Conservation (phyloP, 2,888 invertebrate genomes). For the Cerastis rubricosa region DNA sequence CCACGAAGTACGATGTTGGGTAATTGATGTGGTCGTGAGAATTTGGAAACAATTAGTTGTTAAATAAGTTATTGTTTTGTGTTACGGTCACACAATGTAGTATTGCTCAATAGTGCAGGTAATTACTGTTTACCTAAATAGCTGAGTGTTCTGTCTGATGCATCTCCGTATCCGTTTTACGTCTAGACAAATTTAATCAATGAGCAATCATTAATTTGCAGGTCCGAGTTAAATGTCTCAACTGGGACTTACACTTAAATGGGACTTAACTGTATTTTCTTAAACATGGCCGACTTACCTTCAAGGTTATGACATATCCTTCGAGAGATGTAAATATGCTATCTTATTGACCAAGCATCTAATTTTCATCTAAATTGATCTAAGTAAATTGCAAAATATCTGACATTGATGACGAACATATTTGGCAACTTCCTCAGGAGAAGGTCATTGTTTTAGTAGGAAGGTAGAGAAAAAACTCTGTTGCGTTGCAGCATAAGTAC, state of each 20-base stretch:
- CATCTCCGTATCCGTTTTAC: neutral
- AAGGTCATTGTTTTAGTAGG: neutral
- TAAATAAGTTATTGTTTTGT: slow-evolving; percentile 20
- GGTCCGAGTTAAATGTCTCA: too few species aligned
- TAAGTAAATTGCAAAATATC: neutral
- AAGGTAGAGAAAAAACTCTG: neutral
- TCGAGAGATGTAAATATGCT: neutral
- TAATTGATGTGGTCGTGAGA: slow-evolving; percentile 22
- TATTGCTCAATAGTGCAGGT: neutral
- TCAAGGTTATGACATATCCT: slow-evolving; percentile 1
- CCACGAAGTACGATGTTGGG: slow-evolving; percentile 24
- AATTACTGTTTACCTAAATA: too few species aligned
- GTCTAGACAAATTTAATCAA: too few species aligned
- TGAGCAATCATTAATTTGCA: too few species aligned
- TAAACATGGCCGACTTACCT: slow-evolving; percentile 15
- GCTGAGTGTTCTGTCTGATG: neutral
- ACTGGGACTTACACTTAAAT: too few species aligned
- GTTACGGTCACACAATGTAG: neutral
- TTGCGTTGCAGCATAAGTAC: neutral
- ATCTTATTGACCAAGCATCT: slow-evolving; percentile 9
- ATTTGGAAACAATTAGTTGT: neutral
- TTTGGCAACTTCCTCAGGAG: neutral
- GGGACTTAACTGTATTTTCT: neutral
- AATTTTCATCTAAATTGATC: slow-evolving; percentile 4
- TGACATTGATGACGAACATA: neutral